phyloP scores from a whole-genome alignment of 2,113 vertebrate genomes.

The Vanacampus margaritifer region DNA sequence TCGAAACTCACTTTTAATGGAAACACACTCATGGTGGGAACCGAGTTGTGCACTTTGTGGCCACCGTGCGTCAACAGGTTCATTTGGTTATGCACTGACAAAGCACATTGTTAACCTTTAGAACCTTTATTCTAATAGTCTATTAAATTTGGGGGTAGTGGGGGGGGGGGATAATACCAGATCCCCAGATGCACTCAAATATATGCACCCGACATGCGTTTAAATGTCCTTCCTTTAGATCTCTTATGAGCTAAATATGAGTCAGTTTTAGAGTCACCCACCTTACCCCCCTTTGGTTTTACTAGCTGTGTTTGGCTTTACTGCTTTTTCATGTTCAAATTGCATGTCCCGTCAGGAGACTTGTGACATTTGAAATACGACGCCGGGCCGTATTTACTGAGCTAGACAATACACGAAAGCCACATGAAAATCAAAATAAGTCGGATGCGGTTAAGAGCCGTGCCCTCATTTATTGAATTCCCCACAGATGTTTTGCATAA shows the following conservation, averaged over 20 bases:
- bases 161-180: slow-evolving; percentile 1
- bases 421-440: slow-evolving; percentile 78
- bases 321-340: slow-evolving; percentile 62
- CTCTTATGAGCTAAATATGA: slow-evolving; percentile 33
- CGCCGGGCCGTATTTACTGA: slow-evolving; percentile 64
- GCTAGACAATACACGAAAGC: slow-evolving; percentile 75
- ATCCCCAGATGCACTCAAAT: slow-evolving; percentile 9
- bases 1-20: not conserved
- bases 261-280: slow-evolving; percentile 17
- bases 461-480: slow-evolving; percentile 74
- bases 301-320: slow-evolving; percentile 39
- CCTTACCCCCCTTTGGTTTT: slow-evolving; percentile 7
- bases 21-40: not conserved
- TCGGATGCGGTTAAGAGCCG: slow-evolving; percentile 75
- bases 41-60: not conserved
- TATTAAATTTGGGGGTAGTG: not conserved
- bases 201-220: slow-evolving; percentile 1
- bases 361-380: slow-evolving; percentile 68
- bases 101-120: slow-evolving; percentile 3
- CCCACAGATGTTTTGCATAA: slow-evolving; percentile 82
- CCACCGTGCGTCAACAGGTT: slow-evolving; percentile 36
- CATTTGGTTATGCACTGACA: slow-evolving; percentile 3
- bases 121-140: slow-evolving; percentile 12
- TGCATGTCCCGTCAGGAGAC: slow-evolving; percentile 26
- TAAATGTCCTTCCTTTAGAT: slow-evolving; percentile 22